Conservation (phyloP, 2,888 invertebrate genomes). For the Volucella inanis region DNA sequence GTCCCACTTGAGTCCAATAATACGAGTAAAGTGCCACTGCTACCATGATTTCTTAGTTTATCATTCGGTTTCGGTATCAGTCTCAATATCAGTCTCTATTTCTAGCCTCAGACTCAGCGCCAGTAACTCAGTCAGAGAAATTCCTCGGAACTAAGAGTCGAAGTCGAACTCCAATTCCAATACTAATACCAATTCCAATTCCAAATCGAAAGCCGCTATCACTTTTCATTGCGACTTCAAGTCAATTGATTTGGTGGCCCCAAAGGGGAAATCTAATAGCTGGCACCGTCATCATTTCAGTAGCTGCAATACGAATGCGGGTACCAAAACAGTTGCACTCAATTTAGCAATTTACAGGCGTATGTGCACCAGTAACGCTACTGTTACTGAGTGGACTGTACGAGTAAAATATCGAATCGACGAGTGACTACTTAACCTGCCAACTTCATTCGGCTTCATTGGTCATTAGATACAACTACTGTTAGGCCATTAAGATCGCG, state of each 20-base stretch:
- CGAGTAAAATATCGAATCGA: slow-evolving; percentile 22
- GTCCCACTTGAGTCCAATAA: slow-evolving; percentile 39
- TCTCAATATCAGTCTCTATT: neutral
- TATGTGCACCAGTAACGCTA: slow-evolving; percentile 28
- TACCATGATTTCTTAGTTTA: neutral
- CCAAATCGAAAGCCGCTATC: slow-evolving; percentile 45
- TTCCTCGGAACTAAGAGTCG: slow-evolving; percentile 43
- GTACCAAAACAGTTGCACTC: slow-evolving; percentile 40
- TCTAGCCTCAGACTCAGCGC: no score
- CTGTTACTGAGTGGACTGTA: slow-evolving; percentile 9
- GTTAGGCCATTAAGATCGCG: slow-evolving; percentile 73
- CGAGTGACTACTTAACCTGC: slow-evolving; percentile 67
- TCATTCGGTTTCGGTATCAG: slow-evolving; percentile 15
- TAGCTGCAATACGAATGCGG: neutral
- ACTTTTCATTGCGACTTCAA: slow-evolving; percentile 49
- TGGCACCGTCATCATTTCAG: slow-evolving; percentile 19
- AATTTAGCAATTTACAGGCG: slow-evolving; percentile 54
- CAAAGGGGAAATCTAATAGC: slow-evolving; percentile 64
- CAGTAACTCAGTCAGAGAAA: slow-evolving; percentile 25
- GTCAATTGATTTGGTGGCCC: slow-evolving; percentile 68
- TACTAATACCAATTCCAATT: neutral
- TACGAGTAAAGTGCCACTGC: slow-evolving; percentile 20
- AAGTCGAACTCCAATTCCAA: no score
- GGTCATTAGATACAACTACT: slow-evolving; percentile 59
- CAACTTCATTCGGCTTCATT: slow-evolving; percentile 70